Percentiles rank a stretch among this genome's conserved stretches.
Conservation (phyloP, 2,113 vertebrate species). For the Nyctibius bracteatus region DNA sequence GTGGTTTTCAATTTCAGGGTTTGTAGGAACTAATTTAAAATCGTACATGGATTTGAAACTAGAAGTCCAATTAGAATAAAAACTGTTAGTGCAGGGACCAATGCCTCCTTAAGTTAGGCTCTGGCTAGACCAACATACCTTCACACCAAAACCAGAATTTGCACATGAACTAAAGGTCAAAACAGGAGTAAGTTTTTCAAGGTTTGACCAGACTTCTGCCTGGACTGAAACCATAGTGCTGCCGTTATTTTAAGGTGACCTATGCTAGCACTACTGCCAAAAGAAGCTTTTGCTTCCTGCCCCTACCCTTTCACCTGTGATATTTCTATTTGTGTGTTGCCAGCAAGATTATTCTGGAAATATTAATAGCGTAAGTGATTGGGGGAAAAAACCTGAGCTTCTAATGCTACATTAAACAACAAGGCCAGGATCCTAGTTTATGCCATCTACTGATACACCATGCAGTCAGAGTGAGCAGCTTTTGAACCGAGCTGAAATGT, state of each 20-base stretch:
- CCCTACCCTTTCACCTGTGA: not conserved
- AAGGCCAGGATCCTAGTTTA: not conserved
- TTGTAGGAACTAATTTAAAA: not conserved
- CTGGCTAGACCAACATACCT: not conserved
- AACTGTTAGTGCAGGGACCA: not conserved
- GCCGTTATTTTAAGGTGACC: not conserved
- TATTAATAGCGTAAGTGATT: not conserved
- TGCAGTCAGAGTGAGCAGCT: not conserved
- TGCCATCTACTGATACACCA: not conserved
- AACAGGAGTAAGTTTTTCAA: not conserved
- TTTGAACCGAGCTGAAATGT: not conserved
- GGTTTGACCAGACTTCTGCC: not conserved
- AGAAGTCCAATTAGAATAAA: not conserved
- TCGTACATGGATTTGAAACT: not conserved
- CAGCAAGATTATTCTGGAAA: not conserved
- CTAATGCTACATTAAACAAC: not conserved
- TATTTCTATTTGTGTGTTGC: not conserved
- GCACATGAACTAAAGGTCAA: not conserved
- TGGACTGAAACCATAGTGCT: not conserved
- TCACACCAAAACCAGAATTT: not conserved
- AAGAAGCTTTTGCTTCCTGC: not conserved
- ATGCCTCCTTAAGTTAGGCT: not conserved
- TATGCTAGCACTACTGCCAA: not conserved
- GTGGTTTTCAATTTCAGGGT: not conserved
- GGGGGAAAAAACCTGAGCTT: not conserved